Conservation (phyloP, 2,888 invertebrate genomes). For the Rugalucina vietnamica region DNA sequence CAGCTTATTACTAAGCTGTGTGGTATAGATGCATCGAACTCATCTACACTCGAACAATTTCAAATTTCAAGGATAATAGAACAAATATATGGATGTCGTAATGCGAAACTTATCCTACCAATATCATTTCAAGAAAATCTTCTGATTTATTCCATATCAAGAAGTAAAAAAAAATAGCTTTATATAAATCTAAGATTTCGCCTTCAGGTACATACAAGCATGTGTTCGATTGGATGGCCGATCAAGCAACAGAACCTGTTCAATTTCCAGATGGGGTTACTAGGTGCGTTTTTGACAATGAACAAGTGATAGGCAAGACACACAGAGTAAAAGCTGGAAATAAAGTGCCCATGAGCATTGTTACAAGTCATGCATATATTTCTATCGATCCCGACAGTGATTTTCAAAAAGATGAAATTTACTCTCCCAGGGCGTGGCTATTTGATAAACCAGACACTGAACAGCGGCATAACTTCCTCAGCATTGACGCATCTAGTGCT, state of each 20-base stretch:
- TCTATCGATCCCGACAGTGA: conserved; percentile 22
- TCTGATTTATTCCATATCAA: conserved; percentile 29
- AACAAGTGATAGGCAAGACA: conserved; percentile 41
- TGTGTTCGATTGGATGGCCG: conserved; percentile 27
- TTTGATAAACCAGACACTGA: no score
- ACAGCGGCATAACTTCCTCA: no score
- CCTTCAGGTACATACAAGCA: conserved; percentile 22
- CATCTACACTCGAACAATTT: neutral
- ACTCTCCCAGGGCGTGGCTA: conserved; percentile 28
- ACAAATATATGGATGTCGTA: conserved; percentile 27
- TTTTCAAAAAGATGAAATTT: conserved; percentile 8
- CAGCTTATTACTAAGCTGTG: neutral
- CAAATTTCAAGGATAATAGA: neutral
- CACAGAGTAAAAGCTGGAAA: conserved; percentile 29
- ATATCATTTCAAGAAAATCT: conserved; percentile 26
- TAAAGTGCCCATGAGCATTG: conserved; percentile 32
- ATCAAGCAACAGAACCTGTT: conserved; percentile 11
- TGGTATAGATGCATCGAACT: neutral
- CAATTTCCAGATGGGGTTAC: conserved; percentile 25
- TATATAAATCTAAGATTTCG: conserved; percentile 20
- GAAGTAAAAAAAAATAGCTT: conserved; percentile 28
- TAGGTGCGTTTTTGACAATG: conserved; percentile 42
- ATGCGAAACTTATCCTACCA: conserved; percentile 41
- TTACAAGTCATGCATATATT: conserved; percentile 30
- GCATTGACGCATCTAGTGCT: no score